These are phyloP conservation scores for Anticlea derivata DNA, from an alignment of 2,888 invertebrate species.

Conservation along the genomic window DNA sequence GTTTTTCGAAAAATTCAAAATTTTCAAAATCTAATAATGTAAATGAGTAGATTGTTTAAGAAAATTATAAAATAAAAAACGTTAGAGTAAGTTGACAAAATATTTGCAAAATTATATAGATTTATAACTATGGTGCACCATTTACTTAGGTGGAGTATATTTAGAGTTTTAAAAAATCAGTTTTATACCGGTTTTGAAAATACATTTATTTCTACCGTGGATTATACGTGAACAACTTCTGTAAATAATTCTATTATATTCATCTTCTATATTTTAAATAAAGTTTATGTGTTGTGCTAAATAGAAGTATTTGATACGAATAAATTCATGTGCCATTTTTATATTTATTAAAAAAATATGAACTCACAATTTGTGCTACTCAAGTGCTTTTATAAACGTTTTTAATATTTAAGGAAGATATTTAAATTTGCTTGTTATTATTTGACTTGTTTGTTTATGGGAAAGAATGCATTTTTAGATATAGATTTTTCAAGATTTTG, in stretches of 20 bases:
- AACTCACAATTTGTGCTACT: slow-evolving; percentile 72
- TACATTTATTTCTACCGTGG: slow-evolving; percentile 63
- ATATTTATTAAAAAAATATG: slow-evolving; percentile 50
- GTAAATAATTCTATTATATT: slow-evolving; percentile 72
- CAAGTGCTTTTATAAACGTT: slow-evolving; percentile 79
- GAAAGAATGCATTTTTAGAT: slow-evolving; percentile 57
- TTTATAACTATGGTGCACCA: slow-evolving; percentile 77
- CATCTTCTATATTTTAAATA: slow-evolving; percentile 61
- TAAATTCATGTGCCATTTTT: slow-evolving; percentile 76
- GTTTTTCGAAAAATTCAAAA: slow-evolving; percentile 26
- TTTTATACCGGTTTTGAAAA: slow-evolving; percentile 53
- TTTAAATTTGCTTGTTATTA: slow-evolving; percentile 82
- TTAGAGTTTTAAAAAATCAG: slow-evolving; percentile 48
- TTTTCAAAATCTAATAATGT: slow-evolving; percentile 51
- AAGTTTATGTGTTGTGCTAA: slow-evolving; percentile 61
- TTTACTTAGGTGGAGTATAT: slow-evolving; percentile 65
- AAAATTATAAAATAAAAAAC: slow-evolving; percentile 60
- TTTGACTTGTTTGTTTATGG: slow-evolving; percentile 53
- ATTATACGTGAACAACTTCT: slow-evolving; percentile 58
- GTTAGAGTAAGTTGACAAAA: slow-evolving; percentile 45
- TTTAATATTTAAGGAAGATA: slow-evolving; percentile 64
- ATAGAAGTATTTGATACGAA: slow-evolving; percentile 62
- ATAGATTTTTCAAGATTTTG: slow-evolving; percentile 47
- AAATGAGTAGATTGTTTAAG: slow-evolving; percentile 61
- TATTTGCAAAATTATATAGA: slow-evolving; percentile 67